Conservation (phyloP, 2,797 vertebrate genomes). For the Simalia tracyae region DNA sequence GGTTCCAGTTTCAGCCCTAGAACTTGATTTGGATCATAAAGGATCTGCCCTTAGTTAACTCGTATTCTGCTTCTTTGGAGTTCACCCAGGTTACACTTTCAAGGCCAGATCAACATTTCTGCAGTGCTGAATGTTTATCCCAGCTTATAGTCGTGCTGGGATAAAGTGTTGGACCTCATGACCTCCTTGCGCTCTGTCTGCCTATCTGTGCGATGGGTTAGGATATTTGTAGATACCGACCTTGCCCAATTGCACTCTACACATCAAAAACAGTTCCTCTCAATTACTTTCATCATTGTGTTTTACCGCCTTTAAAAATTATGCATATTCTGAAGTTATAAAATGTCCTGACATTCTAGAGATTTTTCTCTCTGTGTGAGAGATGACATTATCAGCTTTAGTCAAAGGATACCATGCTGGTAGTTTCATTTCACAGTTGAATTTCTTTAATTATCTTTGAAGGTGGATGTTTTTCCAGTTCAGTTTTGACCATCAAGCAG, state of each 20-base stretch:
- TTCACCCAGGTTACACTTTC: background rate
- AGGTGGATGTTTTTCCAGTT: constrained; percentile 58
- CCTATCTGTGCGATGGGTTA: background rate
- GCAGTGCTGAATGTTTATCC: too few species aligned
- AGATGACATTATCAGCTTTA: constrained; percentile 31
- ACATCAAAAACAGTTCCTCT: background rate
- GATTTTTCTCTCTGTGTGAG: background rate
- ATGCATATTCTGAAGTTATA: constrained; percentile 11
- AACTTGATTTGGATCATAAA: background rate
- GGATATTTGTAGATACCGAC: background rate
- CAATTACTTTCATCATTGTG: background rate
- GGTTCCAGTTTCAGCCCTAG: background rate
- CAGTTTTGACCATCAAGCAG: constrained; percentile 49
- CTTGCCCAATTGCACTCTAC: background rate
- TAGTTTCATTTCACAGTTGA: constrained; percentile 66
- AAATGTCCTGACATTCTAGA: background rate
- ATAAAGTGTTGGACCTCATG: background rate
- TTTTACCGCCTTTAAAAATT: constrained; percentile 22
- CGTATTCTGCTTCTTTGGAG: too few species aligned
- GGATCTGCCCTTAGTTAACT: background rate
- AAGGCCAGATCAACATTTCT: background rate
- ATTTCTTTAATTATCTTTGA: constrained; percentile 60
- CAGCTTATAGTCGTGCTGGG: too few species aligned
- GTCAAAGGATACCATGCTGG: constrained; percentile 53
- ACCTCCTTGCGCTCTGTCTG: rapidly evolving